Evolutionary conservation across 1,140 invertebrate genomes (phyloP), one percentile per base, ranked within the genome.

Genomic region (Neoseiulus cucumeris): DNA sequence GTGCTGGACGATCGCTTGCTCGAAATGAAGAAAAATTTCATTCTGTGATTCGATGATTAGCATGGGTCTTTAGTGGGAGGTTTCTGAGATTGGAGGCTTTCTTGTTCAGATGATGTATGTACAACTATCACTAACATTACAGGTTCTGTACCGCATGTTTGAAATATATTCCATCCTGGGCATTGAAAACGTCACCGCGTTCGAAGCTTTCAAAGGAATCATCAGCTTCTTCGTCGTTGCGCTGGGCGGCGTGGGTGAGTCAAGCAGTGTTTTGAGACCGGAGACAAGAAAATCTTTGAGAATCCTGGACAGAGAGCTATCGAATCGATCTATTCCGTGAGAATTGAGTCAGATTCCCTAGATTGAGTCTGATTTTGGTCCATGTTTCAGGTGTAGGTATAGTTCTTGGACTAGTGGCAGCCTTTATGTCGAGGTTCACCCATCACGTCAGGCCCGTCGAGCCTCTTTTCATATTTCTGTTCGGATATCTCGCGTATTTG

Each of bases 401-500:
- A 30, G 79, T 95, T 68, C 97, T 91, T 86, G 95, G 94, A 64
- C 85, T 97, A 70, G 82, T 90, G 0, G 94, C 92, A 0, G 91
- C 89, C 47, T 86, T 98, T 69, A 91, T 98, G 28, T 97, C 94
- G 0, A 82, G 90, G 67, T 98, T 90, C 74, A 98, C 94, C 0
- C 81, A 93, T 73, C 85, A 96, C 77, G 92, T 96, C 22, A 83
- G 91, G 65, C 91, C 98, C 65, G 95, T 98, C 66, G 95, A 98
- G 77, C 94, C 94, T 0, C 89, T 98, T 71, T 93, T 98, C 76
- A 90, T 98, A 69, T 96, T 99, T 74, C 87, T 96, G 64, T 92
- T 98, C 86, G 91, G 92, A n/a, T 99, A 98, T 76, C 78, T 98
- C 72, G 86, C 92, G 45, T 98, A 98, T 76, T 80, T 98, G 5